phyloP scores from a whole-genome alignment of 1,140 invertebrate genomes.

The Heliconius himera region DNA sequence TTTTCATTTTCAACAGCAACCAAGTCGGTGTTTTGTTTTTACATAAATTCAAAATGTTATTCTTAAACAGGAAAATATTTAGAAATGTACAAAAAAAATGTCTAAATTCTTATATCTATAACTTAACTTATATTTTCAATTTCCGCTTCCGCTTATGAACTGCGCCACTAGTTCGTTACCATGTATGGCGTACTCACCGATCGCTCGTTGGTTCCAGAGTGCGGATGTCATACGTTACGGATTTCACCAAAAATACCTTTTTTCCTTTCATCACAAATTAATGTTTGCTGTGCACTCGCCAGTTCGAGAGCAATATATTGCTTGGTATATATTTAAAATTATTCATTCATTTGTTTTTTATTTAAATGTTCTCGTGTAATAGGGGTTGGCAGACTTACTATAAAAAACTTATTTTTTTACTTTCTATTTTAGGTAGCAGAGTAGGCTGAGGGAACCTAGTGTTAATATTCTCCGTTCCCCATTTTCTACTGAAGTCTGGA shows the following conservation, averaged over 20 bases:
- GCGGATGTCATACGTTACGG: constrained; percentile 62
- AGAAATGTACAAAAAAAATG: too few species aligned
- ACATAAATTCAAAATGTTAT: too few species aligned
- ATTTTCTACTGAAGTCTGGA: too few species aligned
- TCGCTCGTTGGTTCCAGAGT: constrained; percentile 61
- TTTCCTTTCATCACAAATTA: constrained; percentile 35
- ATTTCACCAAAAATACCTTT: constrained; percentile 41
- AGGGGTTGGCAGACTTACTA: not conserved
- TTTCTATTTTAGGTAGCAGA: too few species aligned
- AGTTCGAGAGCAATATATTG: constrained; percentile 22
- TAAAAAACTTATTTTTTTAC: not conserved
- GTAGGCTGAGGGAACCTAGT: too few species aligned
- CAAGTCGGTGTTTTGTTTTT: too few species aligned
- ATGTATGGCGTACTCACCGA: constrained; percentile 53
- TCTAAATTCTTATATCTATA: too few species aligned
- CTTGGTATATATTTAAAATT: constrained; percentile 23
- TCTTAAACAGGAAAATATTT: too few species aligned
- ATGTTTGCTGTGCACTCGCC: constrained; percentile 38
- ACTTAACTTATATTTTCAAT: not conserved
- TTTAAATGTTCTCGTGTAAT: not conserved
- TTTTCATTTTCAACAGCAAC: too few species aligned
- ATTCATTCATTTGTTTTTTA: constrained; percentile 16
- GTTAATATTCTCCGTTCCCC: too few species aligned
- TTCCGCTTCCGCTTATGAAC: constrained; percentile 29
- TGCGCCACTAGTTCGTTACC: constrained; percentile 36